phyloP scores from a whole-genome alignment of 2,888 invertebrate species.

The Polydrusus cervinus region DNA sequence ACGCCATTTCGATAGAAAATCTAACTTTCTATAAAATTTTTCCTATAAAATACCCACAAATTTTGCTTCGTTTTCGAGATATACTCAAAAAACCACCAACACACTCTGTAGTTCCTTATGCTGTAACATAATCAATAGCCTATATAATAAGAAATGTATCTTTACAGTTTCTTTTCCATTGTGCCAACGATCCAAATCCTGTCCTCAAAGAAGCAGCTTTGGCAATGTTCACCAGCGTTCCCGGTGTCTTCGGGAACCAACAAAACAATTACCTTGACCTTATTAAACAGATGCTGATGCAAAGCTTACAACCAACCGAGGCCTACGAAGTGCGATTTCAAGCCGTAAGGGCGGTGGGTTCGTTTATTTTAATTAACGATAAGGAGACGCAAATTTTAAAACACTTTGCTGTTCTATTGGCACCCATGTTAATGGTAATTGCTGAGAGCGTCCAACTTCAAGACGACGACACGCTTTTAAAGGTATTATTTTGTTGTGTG shows the following conservation, averaged over 20 bases:
- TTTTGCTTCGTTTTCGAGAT: too few relatives aligned
- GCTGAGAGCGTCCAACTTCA: slow-evolving; percentile 88
- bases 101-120: too few relatives aligned
- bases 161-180: slow-evolving; percentile 89
- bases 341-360: slow-evolving; percentile 87
- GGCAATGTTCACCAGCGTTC: slow-evolving; percentile 95
- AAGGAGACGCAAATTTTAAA: slow-evolving; percentile 93
- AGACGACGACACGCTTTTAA: slow-evolving; percentile 92
- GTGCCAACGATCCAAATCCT: slow-evolving; percentile 88
- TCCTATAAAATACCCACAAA: too few relatives aligned
- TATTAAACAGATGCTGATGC: slow-evolving; percentile 95
- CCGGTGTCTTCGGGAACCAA: slow-evolving; percentile 97
- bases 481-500: slow-evolving; percentile 68
- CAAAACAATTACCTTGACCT: slow-evolving; percentile 92
- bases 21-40: too few relatives aligned
- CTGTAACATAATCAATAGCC: too few relatives aligned
- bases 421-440: slow-evolving; percentile 83
- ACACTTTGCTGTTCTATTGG: slow-evolving; percentile 90
- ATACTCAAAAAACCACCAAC: too few relatives aligned
- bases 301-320: slow-evolving; percentile 81
- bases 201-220: slow-evolving; percentile 94
- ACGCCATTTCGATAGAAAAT: too few relatives aligned
- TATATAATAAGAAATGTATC: too few relatives aligned
- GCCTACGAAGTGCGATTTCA: slow-evolving; percentile 85
- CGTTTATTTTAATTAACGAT: slow-evolving; percentile 94